Evolutionary conservation across 2,797 vertebrate species (phyloP).

Genomic region (Sebastes oblongus): DNA sequence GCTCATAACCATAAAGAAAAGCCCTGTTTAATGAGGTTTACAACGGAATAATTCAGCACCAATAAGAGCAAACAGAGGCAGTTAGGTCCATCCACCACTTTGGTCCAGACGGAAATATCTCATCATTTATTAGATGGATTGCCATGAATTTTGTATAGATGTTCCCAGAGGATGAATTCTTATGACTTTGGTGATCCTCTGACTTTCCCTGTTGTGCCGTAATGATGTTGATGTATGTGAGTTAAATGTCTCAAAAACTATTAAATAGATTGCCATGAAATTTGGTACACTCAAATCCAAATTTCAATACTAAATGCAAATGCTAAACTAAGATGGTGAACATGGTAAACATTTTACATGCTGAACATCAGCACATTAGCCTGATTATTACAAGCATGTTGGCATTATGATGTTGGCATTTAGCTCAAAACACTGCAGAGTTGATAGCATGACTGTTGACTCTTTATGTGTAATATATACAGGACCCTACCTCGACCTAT

Average conservation of each 20-base stretch:
- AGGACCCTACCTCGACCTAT: background rate
- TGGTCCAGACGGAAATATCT: background rate
- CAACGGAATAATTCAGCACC: background rate
- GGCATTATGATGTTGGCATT: background rate
- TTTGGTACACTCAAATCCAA: background rate
- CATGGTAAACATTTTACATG: background rate
- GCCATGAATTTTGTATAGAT: no score
- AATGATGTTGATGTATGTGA: background rate
- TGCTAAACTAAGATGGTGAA: background rate
- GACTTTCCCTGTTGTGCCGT: background rate
- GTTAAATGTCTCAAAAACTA: background rate
- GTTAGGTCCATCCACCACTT: background rate
- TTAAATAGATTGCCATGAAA: background rate
- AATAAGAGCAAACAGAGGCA: background rate
- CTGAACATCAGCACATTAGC: background rate
- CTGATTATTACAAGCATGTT: background rate
- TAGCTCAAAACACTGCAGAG: background rate
- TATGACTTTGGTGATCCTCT: background rate
- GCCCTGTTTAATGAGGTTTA: background rate
- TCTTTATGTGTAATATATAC: background rate
- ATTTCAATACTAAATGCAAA: background rate
- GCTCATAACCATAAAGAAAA: conserved; percentile 9
- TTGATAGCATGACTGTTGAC: background rate
- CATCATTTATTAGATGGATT: background rate
- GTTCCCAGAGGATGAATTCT: background rate